phyloP scores from a whole-genome alignment of 1,140 invertebrate genomes.

The Adelges cooleyi region DNA sequence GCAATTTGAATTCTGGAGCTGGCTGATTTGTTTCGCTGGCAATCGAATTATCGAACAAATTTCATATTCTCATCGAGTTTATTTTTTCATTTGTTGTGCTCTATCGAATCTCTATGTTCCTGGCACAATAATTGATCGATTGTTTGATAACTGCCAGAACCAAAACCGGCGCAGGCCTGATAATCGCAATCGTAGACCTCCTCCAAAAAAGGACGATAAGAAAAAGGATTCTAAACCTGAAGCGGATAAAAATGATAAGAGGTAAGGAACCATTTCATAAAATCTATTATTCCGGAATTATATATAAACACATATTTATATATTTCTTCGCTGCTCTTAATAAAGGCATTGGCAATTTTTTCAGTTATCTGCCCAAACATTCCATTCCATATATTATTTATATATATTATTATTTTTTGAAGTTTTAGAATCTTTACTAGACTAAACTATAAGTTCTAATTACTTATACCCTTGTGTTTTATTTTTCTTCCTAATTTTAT shows the following conservation, averaged over 20 bases:
- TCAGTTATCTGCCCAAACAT: constrained; percentile 20
- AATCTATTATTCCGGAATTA: constrained; percentile 28
- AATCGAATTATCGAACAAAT: constrained; percentile 27
- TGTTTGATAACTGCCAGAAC: constrained; percentile 26
- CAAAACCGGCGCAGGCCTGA: constrained; percentile 29
- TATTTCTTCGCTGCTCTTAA: constrained; percentile 24
- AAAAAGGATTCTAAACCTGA: constrained; percentile 29
- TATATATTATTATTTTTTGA: no score
- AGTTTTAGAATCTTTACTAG: not conserved
- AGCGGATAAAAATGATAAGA: constrained; percentile 28
- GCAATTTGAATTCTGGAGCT: constrained; percentile 28
- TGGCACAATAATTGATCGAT: constrained; percentile 28
- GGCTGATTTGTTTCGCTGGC: constrained; percentile 27
- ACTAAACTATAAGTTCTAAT: not conserved
- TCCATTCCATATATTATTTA: constrained; percentile 19
- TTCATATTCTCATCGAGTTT: constrained; percentile 28
- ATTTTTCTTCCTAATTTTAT: not conserved
- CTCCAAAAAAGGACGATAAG: constrained; percentile 28
- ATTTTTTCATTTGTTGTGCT: constrained; percentile 28
- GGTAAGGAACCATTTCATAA: constrained; percentile 25
- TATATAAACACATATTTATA: constrained; percentile 26
- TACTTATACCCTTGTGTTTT: not conserved
- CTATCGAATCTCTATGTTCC: constrained; percentile 26
- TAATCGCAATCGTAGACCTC: constrained; percentile 28
- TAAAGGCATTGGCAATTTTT: constrained; percentile 19